phyloP scores from a whole-genome alignment of 2,797 vertebrate genomes.

The Saxicola maurus region DNA sequence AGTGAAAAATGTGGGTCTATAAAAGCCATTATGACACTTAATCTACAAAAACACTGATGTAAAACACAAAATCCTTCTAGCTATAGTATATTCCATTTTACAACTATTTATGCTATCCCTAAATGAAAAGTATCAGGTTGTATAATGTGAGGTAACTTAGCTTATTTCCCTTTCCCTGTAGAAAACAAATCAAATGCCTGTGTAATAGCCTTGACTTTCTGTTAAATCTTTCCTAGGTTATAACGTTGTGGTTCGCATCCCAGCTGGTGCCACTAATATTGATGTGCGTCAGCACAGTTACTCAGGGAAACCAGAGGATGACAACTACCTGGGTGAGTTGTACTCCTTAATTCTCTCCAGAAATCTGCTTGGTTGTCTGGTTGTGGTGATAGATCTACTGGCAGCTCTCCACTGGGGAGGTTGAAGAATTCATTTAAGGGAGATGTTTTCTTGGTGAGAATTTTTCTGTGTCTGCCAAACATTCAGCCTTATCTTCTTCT shows the following conservation, averaged over 20 bases:
- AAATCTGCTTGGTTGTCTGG: neutral
- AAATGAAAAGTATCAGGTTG: constrained; percentile 14
- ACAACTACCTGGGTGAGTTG: constrained; percentile 97
- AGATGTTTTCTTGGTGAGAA: neutral
- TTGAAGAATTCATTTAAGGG: neutral
- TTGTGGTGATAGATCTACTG: neutral
- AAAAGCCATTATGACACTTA: constrained; percentile 21
- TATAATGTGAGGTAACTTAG: neutral
- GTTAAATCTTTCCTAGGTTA: constrained; percentile 80
- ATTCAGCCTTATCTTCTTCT: neutral
- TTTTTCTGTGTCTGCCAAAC: neutral
- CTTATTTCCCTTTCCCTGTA: neutral
- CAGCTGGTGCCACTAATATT: constrained; percentile 95
- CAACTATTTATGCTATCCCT: constrained; percentile 21
- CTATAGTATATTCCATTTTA: neutral
- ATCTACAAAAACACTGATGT: constrained; percentile 11
- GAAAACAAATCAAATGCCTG: neutral
- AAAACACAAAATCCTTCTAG: constrained; percentile 12
- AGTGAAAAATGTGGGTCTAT: constrained; percentile 19
- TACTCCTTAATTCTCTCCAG: neutral
- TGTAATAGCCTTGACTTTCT: constrained; percentile 19
- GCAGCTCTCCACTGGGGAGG: neutral
- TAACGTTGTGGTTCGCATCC: constrained; percentile 92
- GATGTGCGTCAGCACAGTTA: constrained; percentile 97
- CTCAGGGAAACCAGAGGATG: constrained; percentile 96